Percentiles rank a stretch among this genome's conserved stretches.
phyloP scores from a whole-genome alignment of 2,113 vertebrate genomes.

The Oxygymnocypris stewartii region DNA sequence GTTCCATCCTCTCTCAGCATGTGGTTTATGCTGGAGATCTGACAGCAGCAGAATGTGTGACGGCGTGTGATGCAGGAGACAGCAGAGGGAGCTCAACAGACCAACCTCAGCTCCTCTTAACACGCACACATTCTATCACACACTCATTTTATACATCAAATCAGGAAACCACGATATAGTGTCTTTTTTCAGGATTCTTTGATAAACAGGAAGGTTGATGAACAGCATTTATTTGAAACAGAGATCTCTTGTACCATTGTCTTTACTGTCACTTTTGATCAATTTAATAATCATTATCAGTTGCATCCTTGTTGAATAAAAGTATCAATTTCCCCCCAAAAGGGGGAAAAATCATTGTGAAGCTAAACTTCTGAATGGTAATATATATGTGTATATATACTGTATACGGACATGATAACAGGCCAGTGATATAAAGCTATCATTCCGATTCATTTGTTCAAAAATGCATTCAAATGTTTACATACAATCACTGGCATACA shows the following conservation, averaged over 20 bases:
- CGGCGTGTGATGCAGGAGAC: background rate
- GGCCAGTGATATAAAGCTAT: background rate
- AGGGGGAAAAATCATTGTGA: background rate
- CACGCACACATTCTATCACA: background rate
- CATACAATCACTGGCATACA: background rate
- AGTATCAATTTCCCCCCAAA: background rate
- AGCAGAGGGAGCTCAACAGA: conserved; percentile 52
- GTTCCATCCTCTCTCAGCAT: conserved; percentile 6
- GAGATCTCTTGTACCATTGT: background rate
- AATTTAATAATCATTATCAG: background rate
- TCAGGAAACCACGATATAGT: background rate
- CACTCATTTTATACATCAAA: background rate
- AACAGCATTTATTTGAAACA: background rate
- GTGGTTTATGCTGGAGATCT: background rate
- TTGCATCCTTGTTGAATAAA: background rate
- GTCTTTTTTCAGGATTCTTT: background rate
- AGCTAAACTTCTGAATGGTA: background rate
- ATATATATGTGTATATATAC: background rate
- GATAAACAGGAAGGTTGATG: background rate
- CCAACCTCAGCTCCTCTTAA: background rate
- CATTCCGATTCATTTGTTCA: background rate
- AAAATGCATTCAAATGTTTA: background rate
- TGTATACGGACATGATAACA: background rate
- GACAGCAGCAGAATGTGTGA: conserved; percentile 29
- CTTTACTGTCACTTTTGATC: background rate